phyloP scores from a whole-genome alignment of 2,888 invertebrate genomes.

The Ophion costatus region DNA sequence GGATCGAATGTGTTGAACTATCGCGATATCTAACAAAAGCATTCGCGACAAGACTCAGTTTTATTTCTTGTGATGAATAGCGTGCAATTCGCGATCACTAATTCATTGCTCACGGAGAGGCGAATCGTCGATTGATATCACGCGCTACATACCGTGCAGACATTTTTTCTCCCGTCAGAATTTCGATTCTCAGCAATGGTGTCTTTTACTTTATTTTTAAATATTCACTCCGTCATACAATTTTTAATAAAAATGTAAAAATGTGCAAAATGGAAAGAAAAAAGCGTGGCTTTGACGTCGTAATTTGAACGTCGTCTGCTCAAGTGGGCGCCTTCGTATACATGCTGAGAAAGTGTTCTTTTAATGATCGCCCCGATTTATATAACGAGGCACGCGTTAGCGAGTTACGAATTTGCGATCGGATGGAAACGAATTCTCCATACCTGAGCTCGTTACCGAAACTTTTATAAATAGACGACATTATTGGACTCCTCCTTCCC shows the following conservation, averaged over 20 bases:
- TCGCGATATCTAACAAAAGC: too few species aligned
- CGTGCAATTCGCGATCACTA: neutral
- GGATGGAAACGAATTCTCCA: neutral
- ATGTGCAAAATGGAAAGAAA: too few species aligned
- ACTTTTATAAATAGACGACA: neutral
- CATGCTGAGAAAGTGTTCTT: too few species aligned
- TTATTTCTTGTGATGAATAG: neutral
- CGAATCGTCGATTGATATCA: conserved; percentile 19
- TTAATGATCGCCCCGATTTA: conserved; percentile 34
- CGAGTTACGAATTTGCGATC: conserved; percentile 9
- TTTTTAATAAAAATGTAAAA: too few species aligned
- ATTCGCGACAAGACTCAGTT: too few species aligned
- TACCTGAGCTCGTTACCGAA: neutral
- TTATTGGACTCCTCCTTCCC: neutral
- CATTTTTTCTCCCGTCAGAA: neutral
- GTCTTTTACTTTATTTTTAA: neutral
- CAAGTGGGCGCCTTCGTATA: too few species aligned
- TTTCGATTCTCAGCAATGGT: neutral
- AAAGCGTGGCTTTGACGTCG: too few species aligned
- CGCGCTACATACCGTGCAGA: neutral
- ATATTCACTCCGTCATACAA: too few species aligned
- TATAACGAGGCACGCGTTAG: conserved; percentile 37
- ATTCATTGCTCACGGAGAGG: neutral
- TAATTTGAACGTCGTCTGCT: too few species aligned
- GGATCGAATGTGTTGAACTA: too few species aligned